These are phyloP conservation scores for Drosophila tropicalis DNA, from an alignment of 1,140 invertebrate species.

Conservation along the genomic window DNA sequence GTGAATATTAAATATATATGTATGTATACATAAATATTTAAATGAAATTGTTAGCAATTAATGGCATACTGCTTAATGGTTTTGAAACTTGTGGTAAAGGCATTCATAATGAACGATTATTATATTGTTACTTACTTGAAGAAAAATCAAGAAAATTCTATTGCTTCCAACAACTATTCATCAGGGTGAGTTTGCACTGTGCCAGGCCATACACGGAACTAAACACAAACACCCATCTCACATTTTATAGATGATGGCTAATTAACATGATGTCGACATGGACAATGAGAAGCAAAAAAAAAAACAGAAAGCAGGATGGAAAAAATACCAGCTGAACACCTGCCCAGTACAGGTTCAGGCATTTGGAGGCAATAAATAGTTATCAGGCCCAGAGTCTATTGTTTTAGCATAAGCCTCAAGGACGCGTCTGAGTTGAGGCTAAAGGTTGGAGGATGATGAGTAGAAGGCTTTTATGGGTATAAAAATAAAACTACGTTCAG, in stretches of 20 bases:
- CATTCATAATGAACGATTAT: no score
- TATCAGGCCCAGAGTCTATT: conserved; percentile 43
- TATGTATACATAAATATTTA: no score
- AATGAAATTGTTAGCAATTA: no score
- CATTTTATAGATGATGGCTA: conserved; percentile 49
- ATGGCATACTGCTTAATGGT: no score
- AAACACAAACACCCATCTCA: conserved; percentile 23
- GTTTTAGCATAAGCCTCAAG: conserved; percentile 68
- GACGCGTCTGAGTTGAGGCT: conserved; percentile 35
- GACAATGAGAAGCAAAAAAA: conserved; percentile 33
- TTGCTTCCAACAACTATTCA: no score
- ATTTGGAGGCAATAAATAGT: conserved; percentile 61
- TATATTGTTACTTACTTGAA: no score
- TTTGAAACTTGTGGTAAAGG: no score
- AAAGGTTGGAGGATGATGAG: conserved; percentile 1
- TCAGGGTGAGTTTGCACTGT: background rate
- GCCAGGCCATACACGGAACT: background rate
- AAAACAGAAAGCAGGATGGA: background rate
- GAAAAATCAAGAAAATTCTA: background rate
- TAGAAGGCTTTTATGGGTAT: conserved; percentile 40
- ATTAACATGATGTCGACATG: conserved; percentile 68
- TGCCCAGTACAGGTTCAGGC: background rate
- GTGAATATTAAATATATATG: conserved; percentile 15
- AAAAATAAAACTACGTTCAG: conserved; percentile 68
- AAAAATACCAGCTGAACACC: conserved; percentile 25